These are phyloP conservation scores for Philopotamus ludificatus DNA, from an alignment of 1,140 invertebrate species.

Conservation along the genomic window DNA sequence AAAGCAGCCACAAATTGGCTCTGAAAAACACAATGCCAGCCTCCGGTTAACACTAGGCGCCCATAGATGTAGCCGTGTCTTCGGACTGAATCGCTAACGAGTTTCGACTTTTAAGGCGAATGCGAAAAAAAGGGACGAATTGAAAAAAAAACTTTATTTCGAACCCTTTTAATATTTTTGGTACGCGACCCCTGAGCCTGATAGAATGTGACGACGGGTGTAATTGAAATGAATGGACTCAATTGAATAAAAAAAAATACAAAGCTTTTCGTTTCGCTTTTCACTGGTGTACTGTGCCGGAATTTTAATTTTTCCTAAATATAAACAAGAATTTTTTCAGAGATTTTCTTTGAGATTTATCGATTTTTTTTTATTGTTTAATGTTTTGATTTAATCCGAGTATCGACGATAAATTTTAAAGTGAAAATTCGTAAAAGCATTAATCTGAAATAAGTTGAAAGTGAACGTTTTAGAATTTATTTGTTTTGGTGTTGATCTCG, in stretches of 20 bases:
- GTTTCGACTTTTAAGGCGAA: slow-evolving; percentile 29
- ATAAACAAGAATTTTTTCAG: not conserved
- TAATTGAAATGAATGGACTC: not conserved
- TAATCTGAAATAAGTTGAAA: slow-evolving; percentile 18
- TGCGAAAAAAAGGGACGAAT: not conserved
- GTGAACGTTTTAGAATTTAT: slow-evolving; percentile 14
- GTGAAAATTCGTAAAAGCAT: too few species aligned
- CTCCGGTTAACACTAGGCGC: not conserved
- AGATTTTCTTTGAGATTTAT: too few species aligned
- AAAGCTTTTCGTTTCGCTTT: not conserved
- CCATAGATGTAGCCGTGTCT: slow-evolving; percentile 9
- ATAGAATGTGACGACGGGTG: not conserved
- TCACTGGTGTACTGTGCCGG: not conserved
- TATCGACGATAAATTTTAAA: too few species aligned
- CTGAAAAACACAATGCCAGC: too few species aligned
- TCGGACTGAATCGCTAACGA: slow-evolving; percentile 28
- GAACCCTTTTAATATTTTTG: slow-evolving; percentile 8
- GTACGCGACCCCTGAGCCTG: not conserved
- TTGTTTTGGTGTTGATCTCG: slow-evolving; percentile 16
- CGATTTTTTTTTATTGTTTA: too few species aligned
- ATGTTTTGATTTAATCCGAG: too few species aligned
- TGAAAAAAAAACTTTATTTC: slow-evolving; percentile 5
- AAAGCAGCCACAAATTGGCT: too few species aligned
- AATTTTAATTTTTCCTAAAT: not conserved
- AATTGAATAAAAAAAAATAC: not conserved